Conservation (phyloP, 2,888 invertebrate species). For the Papilio gigon region DNA sequence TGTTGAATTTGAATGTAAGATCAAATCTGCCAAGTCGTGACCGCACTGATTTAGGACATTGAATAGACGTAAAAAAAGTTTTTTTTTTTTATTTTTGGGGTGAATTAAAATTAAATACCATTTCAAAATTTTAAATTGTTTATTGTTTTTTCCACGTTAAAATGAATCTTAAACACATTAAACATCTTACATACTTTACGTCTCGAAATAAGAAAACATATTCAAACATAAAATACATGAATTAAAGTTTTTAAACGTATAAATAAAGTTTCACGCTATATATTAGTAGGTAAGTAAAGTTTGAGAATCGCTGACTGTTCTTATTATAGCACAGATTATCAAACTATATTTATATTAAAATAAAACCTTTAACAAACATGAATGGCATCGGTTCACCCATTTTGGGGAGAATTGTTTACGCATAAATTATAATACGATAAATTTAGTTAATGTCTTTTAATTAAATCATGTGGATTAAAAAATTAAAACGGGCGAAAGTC, state of each 20-base stretch:
- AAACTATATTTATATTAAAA: conserved; percentile 11
- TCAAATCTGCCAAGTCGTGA: not conserved
- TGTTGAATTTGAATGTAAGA: conserved; percentile 10
- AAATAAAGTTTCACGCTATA: not conserved
- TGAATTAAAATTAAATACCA: not conserved
- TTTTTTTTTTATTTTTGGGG: not conserved
- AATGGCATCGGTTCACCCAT: not conserved
- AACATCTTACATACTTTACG: not conserved
- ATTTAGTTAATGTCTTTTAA: not conserved
- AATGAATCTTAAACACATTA: conserved; percentile 19
- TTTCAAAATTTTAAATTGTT: not conserved
- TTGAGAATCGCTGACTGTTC: not conserved
- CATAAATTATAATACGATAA: not conserved
- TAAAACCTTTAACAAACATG: conserved; percentile 2
- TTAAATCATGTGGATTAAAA: not conserved
- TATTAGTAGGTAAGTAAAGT: not conserved
- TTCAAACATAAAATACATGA: not conserved
- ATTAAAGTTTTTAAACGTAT: not conserved
- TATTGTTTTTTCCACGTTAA: conserved; percentile 19
- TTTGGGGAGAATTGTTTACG: not conserved
- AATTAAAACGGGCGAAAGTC: conserved; percentile 22
- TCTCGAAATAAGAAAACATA: conserved; percentile 2
- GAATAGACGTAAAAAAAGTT: not conserved
- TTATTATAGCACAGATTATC: conserved; percentile 2
- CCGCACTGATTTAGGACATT: conserved; percentile 29